phyloP scores from a whole-genome alignment of 2,797 vertebrate genomes.

The Gymnothorax reevesii region DNA sequence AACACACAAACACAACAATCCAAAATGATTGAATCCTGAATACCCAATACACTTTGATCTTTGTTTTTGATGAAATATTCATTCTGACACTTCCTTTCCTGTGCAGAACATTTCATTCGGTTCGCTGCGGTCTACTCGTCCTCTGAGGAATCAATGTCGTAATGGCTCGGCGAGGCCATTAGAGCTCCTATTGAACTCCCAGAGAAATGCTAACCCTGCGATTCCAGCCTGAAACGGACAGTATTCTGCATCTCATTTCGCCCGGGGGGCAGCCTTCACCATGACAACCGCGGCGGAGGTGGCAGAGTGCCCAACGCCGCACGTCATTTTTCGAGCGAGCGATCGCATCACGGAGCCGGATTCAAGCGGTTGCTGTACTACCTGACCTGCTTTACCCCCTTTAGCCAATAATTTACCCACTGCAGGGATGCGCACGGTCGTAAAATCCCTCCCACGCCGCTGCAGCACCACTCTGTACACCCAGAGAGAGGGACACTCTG shows the following conservation, averaged over 20 bases:
- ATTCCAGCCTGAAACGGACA: not conserved
- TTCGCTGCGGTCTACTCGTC: not conserved
- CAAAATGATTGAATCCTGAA: not conserved
- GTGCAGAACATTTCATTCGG: not conserved
- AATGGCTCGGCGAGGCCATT: not conserved
- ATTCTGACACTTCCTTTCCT: not conserved
- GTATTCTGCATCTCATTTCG: not conserved
- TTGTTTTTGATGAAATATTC: not conserved
- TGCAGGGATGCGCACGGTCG: slow-evolving; percentile 22
- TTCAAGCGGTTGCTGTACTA: slow-evolving; percentile 34
- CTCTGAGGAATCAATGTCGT: not conserved
- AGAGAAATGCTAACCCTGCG: not conserved
- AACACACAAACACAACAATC: not conserved
- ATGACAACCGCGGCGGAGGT: slow-evolving; percentile 39
- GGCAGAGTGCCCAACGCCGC: slow-evolving; percentile 35
- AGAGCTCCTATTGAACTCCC: slow-evolving; percentile 4
- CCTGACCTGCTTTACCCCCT: slow-evolving; percentile 34
- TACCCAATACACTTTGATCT: not conserved
- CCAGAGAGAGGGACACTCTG: slow-evolving; percentile 13
- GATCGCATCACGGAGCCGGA: slow-evolving; percentile 3
- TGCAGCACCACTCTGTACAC: not conserved
- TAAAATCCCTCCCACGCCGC: slow-evolving; percentile 14
- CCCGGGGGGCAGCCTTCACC: slow-evolving; percentile 28
- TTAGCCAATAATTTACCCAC: slow-evolving; percentile 44
- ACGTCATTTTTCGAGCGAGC: slow-evolving; percentile 26